These are phyloP conservation scores for Cheilosia variabilis DNA, from an alignment of 2,888 invertebrate species.

Conservation along the genomic window DNA sequence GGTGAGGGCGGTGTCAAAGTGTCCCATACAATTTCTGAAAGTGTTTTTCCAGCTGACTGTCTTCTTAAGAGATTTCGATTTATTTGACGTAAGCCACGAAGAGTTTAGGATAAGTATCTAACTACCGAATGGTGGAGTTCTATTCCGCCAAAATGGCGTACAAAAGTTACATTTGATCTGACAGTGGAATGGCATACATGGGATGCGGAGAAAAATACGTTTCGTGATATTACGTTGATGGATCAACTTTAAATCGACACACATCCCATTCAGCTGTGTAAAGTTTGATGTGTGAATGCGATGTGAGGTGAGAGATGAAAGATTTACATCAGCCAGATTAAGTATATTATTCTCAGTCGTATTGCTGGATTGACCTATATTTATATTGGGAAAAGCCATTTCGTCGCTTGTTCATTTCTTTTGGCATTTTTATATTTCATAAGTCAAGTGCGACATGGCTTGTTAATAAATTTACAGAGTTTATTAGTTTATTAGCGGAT, in stretches of 20 bases:
- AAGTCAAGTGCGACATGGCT: too few relatives aligned
- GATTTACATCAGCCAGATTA: neutral
- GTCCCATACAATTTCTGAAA: neutral
- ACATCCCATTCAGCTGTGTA: constrained; percentile 2
- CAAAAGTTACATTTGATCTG: constrained; percentile 54
- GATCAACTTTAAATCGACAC: constrained; percentile 48
- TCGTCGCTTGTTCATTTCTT: neutral
- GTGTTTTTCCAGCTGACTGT: constrained; percentile 43
- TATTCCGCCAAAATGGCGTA: constrained; percentile 12
- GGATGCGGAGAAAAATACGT: constrained; percentile 9
- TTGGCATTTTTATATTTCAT: too few relatives aligned
- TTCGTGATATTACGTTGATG: constrained; percentile 32
- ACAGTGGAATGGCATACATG: constrained; percentile 54
- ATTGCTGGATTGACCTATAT: neutral
- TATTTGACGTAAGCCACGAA: constrained; percentile 43
- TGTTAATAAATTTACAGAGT: too few relatives aligned
- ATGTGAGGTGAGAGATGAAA: constrained; percentile 36
- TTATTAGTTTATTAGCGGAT: too few relatives aligned
- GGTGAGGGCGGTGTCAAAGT: neutral
- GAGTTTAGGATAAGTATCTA: constrained; percentile 16
- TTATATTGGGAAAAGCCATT: neutral
- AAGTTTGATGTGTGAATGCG: constrained; percentile 26
- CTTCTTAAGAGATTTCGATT: constrained; percentile 52
- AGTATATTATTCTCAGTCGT: too few relatives aligned
- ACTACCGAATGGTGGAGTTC: constrained; percentile 1